Conservation (phyloP, 53 echinoderm and acorn worm genomes). For the Holothuria scabra region DNA sequence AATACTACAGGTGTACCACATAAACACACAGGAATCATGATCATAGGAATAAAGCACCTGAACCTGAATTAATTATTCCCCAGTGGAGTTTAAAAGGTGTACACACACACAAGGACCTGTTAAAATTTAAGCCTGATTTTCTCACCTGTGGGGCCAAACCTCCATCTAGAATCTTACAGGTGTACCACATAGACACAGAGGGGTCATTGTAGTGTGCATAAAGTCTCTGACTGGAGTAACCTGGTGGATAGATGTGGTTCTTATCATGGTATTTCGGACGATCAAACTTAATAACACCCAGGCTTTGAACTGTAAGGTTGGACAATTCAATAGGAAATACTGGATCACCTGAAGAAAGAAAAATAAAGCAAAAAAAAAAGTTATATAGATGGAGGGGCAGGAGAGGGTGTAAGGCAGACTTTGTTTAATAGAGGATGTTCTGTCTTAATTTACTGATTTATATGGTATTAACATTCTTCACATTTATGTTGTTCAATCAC, state of each 20-base stretch:
- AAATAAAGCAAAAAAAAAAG: not conserved
- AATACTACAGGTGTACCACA: constrained; percentile 91
- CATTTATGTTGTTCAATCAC: no score
- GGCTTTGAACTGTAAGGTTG: constrained; percentile 77
- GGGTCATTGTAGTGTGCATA: constrained; percentile 80
- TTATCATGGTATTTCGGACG: constrained; percentile 68
- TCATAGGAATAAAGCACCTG: constrained; percentile 63
- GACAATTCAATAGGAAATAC: constrained; percentile 84
- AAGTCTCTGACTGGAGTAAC: constrained; percentile 78
- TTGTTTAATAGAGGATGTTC: no score
- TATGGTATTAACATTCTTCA: no score
- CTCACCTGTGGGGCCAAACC: constrained; percentile 69
- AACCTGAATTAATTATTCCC: no score
- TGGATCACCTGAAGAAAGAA: constrained; percentile 73
- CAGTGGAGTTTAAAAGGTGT: no score
- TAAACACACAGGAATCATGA: constrained; percentile 58
- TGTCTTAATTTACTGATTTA: no score
- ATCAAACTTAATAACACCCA: constrained; percentile 79
- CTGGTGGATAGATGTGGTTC: constrained; percentile 79
- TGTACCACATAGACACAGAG: constrained; percentile 71
- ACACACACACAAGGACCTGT: no score
- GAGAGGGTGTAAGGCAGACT: no score
- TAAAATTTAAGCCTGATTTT: no score
- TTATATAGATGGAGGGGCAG: no score
- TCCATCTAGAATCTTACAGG: constrained; percentile 81